These are phyloP conservation scores for Platichthys stellatus DNA, from an alignment of 2,113 vertebrate genomes.

Conservation along the genomic window DNA sequence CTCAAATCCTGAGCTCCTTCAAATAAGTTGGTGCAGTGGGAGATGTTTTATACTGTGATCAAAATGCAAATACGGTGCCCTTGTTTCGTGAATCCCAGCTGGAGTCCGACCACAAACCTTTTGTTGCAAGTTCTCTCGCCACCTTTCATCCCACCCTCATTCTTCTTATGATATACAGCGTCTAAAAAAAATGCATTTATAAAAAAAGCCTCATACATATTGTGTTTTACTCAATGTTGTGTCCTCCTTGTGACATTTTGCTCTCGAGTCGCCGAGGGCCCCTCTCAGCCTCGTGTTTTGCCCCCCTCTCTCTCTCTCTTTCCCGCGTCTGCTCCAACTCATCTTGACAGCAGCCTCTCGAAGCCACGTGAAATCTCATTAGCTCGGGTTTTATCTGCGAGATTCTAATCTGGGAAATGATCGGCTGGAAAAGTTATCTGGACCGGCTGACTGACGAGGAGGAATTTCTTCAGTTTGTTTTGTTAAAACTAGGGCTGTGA, in stretches of 20 bases:
- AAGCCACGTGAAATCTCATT: background rate
- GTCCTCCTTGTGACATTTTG: background rate
- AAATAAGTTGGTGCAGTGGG: too few species aligned
- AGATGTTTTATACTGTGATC: too few species aligned
- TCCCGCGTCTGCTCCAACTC: background rate
- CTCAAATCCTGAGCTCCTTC: too few species aligned
- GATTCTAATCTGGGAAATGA: background rate
- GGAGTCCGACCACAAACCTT: background rate
- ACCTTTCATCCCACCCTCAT: background rate
- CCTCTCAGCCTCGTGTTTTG: background rate
- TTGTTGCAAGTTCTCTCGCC: background rate
- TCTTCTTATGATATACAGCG: too few species aligned
- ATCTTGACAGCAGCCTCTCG: background rate
- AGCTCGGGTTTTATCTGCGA: background rate
- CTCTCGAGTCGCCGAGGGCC: too few species aligned
- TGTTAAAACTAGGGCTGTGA: too few species aligned
- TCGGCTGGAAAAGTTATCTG: background rate
- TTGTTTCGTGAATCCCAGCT: too few species aligned
- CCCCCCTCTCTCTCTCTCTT: background rate
- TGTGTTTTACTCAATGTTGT: background rate
- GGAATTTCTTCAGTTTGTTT: too few species aligned
- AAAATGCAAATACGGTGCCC: too few species aligned
- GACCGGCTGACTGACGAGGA: too few species aligned
- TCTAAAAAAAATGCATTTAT: too few species aligned
- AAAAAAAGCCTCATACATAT: background rate